Percentiles rank a stretch among this genome's conserved stretches.
phyloP scores from a whole-genome alignment of 2,888 invertebrate species.

The Morpho achilles region DNA sequence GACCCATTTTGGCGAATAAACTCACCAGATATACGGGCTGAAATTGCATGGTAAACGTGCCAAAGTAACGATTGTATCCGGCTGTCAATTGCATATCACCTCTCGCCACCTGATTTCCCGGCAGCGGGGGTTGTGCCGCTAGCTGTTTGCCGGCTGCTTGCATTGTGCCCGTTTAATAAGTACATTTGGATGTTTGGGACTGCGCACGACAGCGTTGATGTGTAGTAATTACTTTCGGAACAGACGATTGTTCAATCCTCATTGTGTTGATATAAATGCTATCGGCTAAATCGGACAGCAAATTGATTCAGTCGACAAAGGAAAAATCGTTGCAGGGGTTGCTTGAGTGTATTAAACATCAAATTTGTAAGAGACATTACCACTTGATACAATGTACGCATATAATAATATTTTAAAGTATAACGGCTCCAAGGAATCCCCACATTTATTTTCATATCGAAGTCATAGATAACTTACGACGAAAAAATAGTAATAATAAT shows the following conservation, averaged over 20 bases:
- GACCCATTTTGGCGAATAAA: conserved; percentile 32
- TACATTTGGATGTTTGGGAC: conserved; percentile 37
- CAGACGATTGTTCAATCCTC: conserved; percentile 34
- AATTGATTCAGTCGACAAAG: conserved; percentile 29
- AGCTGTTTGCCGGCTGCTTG: conserved; percentile 36
- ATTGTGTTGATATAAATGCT: conserved; percentile 30
- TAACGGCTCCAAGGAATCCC: no score
- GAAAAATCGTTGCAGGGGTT: conserved; percentile 22
- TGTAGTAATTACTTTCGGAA: conserved; percentile 43
- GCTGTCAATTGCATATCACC: conserved; percentile 40
- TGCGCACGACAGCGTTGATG: conserved; percentile 42
- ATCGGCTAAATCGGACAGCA: conserved; percentile 30
- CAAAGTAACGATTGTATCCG: conserved; percentile 34
- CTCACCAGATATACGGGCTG: conserved; percentile 27
- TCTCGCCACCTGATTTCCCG: conserved; percentile 44
- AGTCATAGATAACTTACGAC: no score
- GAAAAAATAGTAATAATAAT: no score
- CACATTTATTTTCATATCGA: no score
- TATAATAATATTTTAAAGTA: no score
- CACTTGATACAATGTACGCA: no score
- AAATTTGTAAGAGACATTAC: no score
- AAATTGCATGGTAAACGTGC: conserved; percentile 28
- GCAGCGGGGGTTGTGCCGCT: conserved; percentile 33
- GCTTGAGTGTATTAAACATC: conserved; percentile 8
- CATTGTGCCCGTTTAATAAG: conserved; percentile 42